These are phyloP conservation scores for Centruroides vittatus DNA, from an alignment of 1,140 invertebrate species.

Conservation along the genomic window DNA sequence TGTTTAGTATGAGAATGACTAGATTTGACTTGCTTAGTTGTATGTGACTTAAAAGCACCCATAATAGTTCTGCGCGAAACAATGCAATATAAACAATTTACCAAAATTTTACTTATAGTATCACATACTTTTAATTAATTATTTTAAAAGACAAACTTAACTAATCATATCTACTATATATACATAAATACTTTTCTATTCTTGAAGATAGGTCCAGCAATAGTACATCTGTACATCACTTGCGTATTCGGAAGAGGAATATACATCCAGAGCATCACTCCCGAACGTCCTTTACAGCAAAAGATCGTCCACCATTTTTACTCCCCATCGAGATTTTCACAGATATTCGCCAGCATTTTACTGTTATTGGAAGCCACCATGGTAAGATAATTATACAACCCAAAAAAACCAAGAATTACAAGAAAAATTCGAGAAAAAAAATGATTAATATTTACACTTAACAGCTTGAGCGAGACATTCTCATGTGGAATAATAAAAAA, in stretches of 20 bases:
- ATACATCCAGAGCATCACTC: constrained; percentile 63
- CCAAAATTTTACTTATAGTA: too few relatives aligned
- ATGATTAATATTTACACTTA: too few relatives aligned
- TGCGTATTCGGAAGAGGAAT: constrained; percentile 31
- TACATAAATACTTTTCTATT: neutral
- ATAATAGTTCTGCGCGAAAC: too few relatives aligned
- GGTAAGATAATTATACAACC: constrained; percentile 34
- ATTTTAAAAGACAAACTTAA: too few relatives aligned
- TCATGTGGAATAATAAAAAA: constrained; percentile 76
- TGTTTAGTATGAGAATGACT: too few relatives aligned
- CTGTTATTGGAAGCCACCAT: constrained; percentile 56
- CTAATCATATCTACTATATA: too few relatives aligned
- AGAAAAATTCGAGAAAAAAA: too few relatives aligned
- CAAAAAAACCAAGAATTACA: too few relatives aligned
- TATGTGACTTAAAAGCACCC: too few relatives aligned
- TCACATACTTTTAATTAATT: too few relatives aligned
- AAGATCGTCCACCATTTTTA: constrained; percentile 61
- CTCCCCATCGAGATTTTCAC: constrained; percentile 36
- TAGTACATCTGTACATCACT: constrained; percentile 47
- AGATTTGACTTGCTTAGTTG: too few relatives aligned
- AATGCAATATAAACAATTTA: too few relatives aligned
- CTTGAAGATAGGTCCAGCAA: constrained; percentile 58
- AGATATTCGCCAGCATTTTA: constrained; percentile 47
- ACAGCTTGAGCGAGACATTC: constrained; percentile 68
- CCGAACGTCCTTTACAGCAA: constrained; percentile 60